Evolutionary conservation across 1,140 invertebrate genomes (phyloP).

Genomic region (Rhagoletis pomonella): DNA sequence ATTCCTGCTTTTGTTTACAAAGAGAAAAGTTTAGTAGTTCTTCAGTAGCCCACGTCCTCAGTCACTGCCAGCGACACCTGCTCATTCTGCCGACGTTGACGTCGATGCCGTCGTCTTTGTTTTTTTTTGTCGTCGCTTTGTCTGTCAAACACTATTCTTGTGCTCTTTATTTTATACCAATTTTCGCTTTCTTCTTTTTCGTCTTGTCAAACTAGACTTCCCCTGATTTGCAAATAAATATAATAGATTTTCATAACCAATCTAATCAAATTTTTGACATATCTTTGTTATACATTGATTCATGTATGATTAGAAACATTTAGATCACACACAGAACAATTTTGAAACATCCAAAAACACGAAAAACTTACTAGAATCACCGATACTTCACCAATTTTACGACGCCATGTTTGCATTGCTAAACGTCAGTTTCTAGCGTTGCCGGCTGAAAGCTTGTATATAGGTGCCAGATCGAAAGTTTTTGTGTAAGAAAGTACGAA

Average conservation of each 20-base stretch:
- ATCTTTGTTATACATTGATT: background rate
- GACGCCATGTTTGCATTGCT: constrained; percentile 55
- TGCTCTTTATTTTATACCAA: background rate
- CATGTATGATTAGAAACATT: background rate
- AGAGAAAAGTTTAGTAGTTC: constrained; percentile 3
- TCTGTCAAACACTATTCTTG: constrained; percentile 13
- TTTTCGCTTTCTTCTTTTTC: background rate
- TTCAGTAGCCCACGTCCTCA: constrained; percentile 5
- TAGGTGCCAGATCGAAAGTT: background rate
- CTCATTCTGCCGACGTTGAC: background rate
- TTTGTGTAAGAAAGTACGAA: background rate
- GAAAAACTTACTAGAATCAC: background rate
- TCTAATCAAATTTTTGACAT: background rate
- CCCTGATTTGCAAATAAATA: background rate
- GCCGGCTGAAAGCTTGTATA: background rate
- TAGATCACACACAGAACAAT: background rate
- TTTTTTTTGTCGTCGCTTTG: constrained; percentile 10
- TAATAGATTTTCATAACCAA: background rate
- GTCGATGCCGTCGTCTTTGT: background rate
- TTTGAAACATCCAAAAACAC: background rate
- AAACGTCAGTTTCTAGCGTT: constrained; percentile 22
- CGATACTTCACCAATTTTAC: background rate
- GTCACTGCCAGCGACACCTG: constrained; percentile 17
- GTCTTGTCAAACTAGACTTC: background rate
- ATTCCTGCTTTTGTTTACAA: constrained; percentile 38